Base-by-base conservation (phyloP, 2,797 vertebrate species). In the Alosa sapidissima region DNA sequence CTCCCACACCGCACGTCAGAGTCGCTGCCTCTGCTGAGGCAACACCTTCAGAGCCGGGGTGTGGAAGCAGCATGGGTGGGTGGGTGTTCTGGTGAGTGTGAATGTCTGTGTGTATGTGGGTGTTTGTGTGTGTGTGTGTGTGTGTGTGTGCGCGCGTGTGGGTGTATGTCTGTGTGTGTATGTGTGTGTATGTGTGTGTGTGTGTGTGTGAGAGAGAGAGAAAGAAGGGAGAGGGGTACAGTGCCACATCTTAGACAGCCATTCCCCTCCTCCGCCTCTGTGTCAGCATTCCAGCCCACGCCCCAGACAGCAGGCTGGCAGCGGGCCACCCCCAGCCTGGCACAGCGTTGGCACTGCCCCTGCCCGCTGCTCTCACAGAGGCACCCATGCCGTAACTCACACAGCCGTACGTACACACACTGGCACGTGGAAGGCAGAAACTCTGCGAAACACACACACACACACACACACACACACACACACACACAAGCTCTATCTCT, bases 221-320 rank as follows among this genome's bases (percentile, higher is more conserved):
- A 7, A 13, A 2, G 65, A 41, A 72, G 65, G 10, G 65, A 36
- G 36, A 13, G 33, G 33, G 65, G 28, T 68, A 5, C 62, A 10
- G 62, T 33, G 62, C 24, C 62, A 41, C 41, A 33, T 36, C 62
- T 33, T 10, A 68, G 62, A 33, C 24, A 68, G 62, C 28, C 62
- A 36, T 68, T 36, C 65, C 65, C 13, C 33, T 36, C 33, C 33
- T 16, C 65, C 65, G 28, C 11, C 65, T 14, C 81, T 48, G 81
- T 51, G 49, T 86, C 85, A 85, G 47, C 85, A 85, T 47, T 81
- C 62, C 62, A 68, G 82, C 41, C 62, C 75, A 41, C 60, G 2
- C 84, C 85, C 54, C 84, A 87, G 72, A 87, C 48, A 86, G 52
- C 82, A 41, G 45, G 21, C 83, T 88, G 89, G 88, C 88, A 85